Base-by-base conservation (phyloP, 1,140 invertebrate genomes). In the Sinella curviseta region DNA sequence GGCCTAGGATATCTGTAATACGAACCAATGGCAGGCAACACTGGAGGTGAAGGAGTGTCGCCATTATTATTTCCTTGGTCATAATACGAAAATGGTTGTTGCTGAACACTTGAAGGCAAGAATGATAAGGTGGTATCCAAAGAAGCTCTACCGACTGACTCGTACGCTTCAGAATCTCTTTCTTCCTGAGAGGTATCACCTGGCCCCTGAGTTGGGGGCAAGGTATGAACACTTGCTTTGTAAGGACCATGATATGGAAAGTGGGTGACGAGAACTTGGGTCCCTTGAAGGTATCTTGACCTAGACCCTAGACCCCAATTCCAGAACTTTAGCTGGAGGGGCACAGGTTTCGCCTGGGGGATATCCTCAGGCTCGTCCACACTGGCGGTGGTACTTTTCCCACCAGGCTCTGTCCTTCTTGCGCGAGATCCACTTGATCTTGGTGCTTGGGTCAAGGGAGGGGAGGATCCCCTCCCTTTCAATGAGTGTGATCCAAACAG, bases 231-330 rank as follows among this genome's bases (percentile, higher is more conserved):
- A 65, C 54, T 39, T 76, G 81, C 81, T 36, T 74, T 33, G 65
- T 75, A 82, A n/a, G 81, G 81, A 33, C 81, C 81, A 80, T 82
- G 77, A 24, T 79, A 80, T 31, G 79, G 78, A 65, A 78, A 78
- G 77, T 79, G 48, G 70, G 79, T 77, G 60, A 78, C 78, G 48
- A 82, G 70, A 34, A 82, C 60, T 77, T 78, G 78, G 55, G 81
- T 82, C 24, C 78, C 81, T 48, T 54, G 55, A 39, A 77, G 76
- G 67, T 82, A 82, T 34, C 48, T 78, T 31, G 48, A 60, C 24
- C 28, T 65, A 34, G 73, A 74, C 20, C 81, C 81, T 28, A 78
- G 60, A 16, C 81, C 81, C 81, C 81, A 82, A 24, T 78, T 80
- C 78, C 79, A 82, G 48, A 80, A 78, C 48, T 82, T 82, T 14